Evolutionary conservation across 1,140 invertebrate species (phyloP).

Genomic region (Drosophila ohnishii): DNA sequence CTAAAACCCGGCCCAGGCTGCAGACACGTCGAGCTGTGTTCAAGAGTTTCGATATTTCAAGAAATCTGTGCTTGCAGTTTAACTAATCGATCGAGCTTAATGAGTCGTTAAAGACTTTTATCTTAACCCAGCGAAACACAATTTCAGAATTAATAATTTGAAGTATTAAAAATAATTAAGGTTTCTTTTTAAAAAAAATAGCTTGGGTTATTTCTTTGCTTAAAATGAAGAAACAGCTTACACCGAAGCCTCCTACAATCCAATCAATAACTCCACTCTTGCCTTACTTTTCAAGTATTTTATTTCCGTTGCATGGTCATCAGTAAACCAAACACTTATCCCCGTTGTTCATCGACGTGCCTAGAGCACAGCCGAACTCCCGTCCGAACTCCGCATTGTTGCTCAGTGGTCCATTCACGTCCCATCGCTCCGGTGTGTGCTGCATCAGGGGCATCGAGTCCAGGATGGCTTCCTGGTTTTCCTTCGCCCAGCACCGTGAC

Average conservation of each 20-base stretch:
- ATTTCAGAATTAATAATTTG: not conserved
- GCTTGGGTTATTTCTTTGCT: too few relatives aligned
- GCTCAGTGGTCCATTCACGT: constrained; percentile 69
- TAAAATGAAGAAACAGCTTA: not conserved
- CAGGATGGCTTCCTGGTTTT: constrained; percentile 31
- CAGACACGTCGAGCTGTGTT: constrained; percentile 29
- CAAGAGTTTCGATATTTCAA: constrained; percentile 61
- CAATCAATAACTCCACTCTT: constrained; percentile 20
- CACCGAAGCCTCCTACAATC: not conserved
- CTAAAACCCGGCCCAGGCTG: constrained; percentile 34
- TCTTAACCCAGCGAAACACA: not conserved
- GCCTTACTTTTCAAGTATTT: constrained; percentile 23
- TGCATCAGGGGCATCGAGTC: constrained; percentile 58
- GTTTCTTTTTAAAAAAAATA: not conserved
- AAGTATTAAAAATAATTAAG: not conserved
- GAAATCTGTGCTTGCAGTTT: constrained; percentile 34
- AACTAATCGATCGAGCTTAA: constrained; percentile 16
- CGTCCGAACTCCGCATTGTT: constrained; percentile 68
- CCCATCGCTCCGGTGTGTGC: constrained; percentile 64
- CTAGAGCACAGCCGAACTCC: constrained; percentile 65
- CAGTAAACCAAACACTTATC: constrained; percentile 75
- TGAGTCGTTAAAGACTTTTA: constrained; percentile 2
- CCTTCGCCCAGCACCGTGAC: constrained; percentile 56
- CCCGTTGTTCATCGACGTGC: constrained; percentile 73
- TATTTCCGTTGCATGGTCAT: constrained; percentile 15